Evolutionary conservation across 2,113 vertebrate species (phyloP), one percentile per base, ranked within the genome.

Genomic region (Chionodraco myersi): DNA sequence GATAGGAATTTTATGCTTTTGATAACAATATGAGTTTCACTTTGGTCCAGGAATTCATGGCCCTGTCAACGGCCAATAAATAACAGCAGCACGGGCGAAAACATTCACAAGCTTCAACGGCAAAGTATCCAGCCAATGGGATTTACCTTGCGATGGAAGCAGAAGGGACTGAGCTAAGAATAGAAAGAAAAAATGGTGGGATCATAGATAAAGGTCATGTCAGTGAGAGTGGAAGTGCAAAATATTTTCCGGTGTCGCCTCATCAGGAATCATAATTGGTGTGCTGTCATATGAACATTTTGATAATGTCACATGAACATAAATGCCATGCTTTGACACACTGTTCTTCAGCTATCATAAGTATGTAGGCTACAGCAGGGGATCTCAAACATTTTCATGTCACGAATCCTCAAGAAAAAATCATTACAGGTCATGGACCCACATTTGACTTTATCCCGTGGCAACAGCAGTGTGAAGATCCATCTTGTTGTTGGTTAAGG

Each of bases 1-100:
- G 91, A 95, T 93, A 92, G 92, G 92, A 92, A 89, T 94, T 93
- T 93, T 94, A 95, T 93, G 93, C 87, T 94, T 94, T 93, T 94
- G 93, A 94, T 94, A 94, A 93, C 91, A 92, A 92, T 94, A 94
- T 94, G 93, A 94, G 92, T 94, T 94, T 94, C 89, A 83, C 92
- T 95, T 94, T 93, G 92, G 74, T 74, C 80, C n/a, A 41, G 30
- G 84, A 92, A 93, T 95, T 93, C 91, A 94, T 85, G 79, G 87
- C 75, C 86, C 30, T 93, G 94, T 94, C 93, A 90, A 68, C 5
- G 12, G 72, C 57, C 77, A 80, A 88, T 95, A 95, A 95, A 95
- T 94, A 91, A 93, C 65, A 72, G 48, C 30, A 53, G 74, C 34
- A 3, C 5, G 11, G 36, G 72, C 4, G 30, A 70, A 85, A 80